phyloP scores from a whole-genome alignment of 2,113 vertebrate species.

The Mohoua ochrocephala region DNA sequence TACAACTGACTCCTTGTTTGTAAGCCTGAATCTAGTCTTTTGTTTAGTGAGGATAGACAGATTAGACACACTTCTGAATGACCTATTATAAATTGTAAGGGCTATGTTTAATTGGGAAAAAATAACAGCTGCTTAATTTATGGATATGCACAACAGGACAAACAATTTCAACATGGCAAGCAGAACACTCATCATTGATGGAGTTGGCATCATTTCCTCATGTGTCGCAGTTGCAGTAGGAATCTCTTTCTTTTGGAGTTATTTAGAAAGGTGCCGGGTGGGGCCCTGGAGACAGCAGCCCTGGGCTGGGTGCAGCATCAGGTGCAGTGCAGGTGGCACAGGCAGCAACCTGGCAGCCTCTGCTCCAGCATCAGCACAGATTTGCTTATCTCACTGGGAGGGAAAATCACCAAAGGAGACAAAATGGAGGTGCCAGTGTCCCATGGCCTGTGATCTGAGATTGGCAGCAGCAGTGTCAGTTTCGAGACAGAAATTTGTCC shows the following conservation, averaged over 20 bases:
- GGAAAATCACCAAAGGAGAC: background rate
- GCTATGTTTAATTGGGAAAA: slow-evolving; percentile 44
- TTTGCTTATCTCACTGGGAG: background rate
- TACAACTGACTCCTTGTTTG: slow-evolving; percentile 64
- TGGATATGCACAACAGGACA: slow-evolving; percentile 56
- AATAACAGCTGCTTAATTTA: slow-evolving; percentile 71
- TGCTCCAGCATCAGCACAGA: background rate
- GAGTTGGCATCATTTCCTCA: slow-evolving; percentile 41
- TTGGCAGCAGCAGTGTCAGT: background rate
- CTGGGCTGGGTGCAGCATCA: background rate
- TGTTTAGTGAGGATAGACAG: slow-evolving; percentile 42
- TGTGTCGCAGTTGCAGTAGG: background rate
- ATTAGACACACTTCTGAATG: slow-evolving; percentile 68
- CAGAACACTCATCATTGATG: slow-evolving; percentile 43
- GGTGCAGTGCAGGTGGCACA: background rate
- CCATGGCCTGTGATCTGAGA: background rate
- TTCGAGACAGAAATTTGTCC: background rate
- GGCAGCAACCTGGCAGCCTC: background rate
- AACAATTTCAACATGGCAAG: slow-evolving; percentile 56
- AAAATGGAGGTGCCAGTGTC: background rate
- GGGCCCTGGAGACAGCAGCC: background rate
- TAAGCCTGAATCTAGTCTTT: slow-evolving; percentile 49
- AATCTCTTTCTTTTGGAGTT: slow-evolving; percentile 50
- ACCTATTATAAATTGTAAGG: slow-evolving; percentile 62
- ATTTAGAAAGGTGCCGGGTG: background rate